Conservation (phyloP, 2,797 vertebrate genomes). For the Lepidocolaptes lacrymiger region DNA sequence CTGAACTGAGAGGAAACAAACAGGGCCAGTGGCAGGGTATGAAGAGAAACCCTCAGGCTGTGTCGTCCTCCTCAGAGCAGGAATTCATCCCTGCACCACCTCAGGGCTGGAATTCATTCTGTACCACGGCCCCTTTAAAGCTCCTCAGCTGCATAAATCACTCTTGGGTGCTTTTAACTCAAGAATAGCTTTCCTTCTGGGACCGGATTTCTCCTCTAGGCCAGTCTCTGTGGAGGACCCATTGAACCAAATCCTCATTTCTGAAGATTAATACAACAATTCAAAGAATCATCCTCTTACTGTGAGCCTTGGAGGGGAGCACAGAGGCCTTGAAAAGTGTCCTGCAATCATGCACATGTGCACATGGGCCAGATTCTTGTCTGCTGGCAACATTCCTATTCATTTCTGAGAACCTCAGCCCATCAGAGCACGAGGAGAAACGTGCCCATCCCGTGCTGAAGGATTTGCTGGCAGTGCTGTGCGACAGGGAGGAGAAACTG, state of each 20-base stretch:
- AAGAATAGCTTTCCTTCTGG: background rate
- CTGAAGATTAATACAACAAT: background rate
- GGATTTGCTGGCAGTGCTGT: background rate
- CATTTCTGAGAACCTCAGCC: background rate
- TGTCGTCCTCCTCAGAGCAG: fast-evolving
- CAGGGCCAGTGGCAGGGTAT: fast-evolving
- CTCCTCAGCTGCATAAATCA: background rate
- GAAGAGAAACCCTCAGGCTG: background rate
- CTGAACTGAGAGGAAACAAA: background rate
- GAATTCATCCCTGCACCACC: background rate
- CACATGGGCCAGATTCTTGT: background rate
- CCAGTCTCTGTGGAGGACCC: background rate
- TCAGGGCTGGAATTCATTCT: background rate
- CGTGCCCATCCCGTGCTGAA: background rate
- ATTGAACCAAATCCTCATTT: conserved; percentile 40
- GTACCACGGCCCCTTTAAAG: background rate
- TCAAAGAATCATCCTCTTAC: background rate
- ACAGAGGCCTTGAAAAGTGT: background rate
- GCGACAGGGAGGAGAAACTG: fast-evolving
- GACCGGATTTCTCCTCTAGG: conserved; percentile 27
- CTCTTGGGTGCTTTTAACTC: background rate
- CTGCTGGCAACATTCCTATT: background rate
- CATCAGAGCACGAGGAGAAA: background rate
- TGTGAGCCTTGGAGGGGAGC: background rate
- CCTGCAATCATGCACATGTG: fast-evolving